Conservation (phyloP, 2,113 vertebrate species). For the Campylorhamphus procurvoides region DNA sequence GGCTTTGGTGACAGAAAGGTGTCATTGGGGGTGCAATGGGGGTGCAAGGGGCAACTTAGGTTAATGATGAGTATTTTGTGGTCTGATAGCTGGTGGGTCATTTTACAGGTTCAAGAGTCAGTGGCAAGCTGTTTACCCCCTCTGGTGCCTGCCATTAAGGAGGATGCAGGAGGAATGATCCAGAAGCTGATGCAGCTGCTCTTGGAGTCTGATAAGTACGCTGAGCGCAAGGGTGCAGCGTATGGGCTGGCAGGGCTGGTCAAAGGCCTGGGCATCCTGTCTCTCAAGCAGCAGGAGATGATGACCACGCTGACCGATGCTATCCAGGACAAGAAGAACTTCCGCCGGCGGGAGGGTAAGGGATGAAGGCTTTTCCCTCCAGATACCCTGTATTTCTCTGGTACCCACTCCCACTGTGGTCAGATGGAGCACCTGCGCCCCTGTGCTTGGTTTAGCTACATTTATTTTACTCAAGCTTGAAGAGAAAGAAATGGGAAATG, state of each 20-base stretch:
- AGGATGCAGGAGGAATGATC: constrained; percentile 94
- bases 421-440: neutral
- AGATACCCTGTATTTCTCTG: neutral
- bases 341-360: constrained; percentile 93
- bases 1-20: neutral
- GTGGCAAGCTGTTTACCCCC: constrained; percentile 95
- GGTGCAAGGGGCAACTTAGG: neutral
- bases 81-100: neutral
- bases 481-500: neutral
- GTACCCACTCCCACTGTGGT: neutral
- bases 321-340: constrained; percentile 99
- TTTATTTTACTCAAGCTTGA: neutral
- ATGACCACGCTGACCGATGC: constrained; percentile 94
- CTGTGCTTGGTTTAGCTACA: neutral
- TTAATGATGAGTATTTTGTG: neutral
- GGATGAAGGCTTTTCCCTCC: neutral
- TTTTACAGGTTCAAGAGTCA: constrained; percentile 91
- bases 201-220: constrained; percentile 95
- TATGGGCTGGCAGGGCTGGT: constrained; percentile 96
- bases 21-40: neutral
- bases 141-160: constrained; percentile 94
- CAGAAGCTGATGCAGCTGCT: constrained; percentile 92
- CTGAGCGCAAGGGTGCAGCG: constrained; percentile 92
- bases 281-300: constrained; percentile 98
- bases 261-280: constrained; percentile 95